phyloP scores from a whole-genome alignment of 2,797 vertebrate genomes.

The Strix occidentalis region DNA sequence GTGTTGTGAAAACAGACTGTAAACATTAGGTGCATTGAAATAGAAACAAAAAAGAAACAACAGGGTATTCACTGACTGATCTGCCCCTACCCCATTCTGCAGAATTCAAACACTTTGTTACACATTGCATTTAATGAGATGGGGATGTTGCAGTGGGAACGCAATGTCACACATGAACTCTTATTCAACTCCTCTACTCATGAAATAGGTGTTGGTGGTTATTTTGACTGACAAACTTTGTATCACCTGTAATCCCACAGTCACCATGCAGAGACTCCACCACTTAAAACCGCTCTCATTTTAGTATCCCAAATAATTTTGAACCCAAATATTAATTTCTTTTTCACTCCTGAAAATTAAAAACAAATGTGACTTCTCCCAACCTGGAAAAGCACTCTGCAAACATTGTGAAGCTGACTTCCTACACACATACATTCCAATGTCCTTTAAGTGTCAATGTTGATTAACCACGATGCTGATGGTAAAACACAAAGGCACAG shows the following conservation, averaged over 20 bases:
- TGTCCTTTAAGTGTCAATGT: background rate
- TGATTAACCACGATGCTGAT: background rate
- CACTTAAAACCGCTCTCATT: background rate
- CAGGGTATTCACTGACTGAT: background rate
- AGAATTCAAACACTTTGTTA: background rate
- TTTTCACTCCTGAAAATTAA: background rate
- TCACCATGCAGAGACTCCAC: background rate
- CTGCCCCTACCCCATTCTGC: background rate
- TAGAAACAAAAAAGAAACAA: background rate
- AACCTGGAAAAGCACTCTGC: background rate
- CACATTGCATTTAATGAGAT: background rate
- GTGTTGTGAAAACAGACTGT: background rate
- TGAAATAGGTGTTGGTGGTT: background rate
- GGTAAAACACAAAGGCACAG: background rate
- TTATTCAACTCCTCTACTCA: accelerated
- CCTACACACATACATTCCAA: accelerated
- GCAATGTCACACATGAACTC: background rate
- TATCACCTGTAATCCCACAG: background rate
- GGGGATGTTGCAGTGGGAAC: background rate
- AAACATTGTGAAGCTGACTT: background rate
- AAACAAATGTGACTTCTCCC: background rate
- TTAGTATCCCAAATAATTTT: background rate
- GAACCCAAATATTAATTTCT: background rate
- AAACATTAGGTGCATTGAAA: background rate
- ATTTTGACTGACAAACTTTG: background rate